phyloP scores from a whole-genome alignment of 2,113 vertebrate genomes.

The Ornithorhynchus anatinus region DNA sequence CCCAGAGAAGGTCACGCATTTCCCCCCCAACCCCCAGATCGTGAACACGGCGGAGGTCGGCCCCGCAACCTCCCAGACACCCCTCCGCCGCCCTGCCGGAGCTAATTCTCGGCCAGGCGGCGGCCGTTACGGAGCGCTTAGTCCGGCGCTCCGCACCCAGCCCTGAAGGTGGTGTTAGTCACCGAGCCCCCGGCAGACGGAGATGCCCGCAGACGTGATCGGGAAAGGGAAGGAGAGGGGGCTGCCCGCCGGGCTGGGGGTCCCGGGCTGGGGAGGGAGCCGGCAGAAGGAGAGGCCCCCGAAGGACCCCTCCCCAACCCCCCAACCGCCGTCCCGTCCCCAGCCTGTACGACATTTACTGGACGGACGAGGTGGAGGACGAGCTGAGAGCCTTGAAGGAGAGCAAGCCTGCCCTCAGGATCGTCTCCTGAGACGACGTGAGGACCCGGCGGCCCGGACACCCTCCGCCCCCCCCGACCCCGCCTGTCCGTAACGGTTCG shows the following conservation, averaged over 20 bases:
- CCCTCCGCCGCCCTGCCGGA: no score
- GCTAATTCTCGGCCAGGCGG: no score
- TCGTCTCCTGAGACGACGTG: conserved; percentile 59
- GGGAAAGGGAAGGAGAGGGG: accelerated
- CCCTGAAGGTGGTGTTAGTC: not conserved
- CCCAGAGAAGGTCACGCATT: no score
- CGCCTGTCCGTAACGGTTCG: not conserved
- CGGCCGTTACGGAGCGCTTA: no score
- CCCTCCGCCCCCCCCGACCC: conserved; percentile 6
- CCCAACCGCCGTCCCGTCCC: not conserved
- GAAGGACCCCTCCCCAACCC: no score
- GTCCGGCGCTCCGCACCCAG: no score
- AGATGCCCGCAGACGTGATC: conserved; percentile 4
- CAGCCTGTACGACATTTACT: conserved; percentile 71
- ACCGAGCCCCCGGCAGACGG: not conserved
- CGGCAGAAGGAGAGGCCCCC: accelerated
- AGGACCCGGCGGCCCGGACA: not conserved
- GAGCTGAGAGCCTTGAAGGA: conserved; percentile 58
- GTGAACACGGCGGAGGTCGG: no score
- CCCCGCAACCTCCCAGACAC: no score
- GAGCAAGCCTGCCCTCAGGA: conserved; percentile 56
- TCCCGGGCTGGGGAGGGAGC: accelerated
- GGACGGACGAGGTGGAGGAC: conserved; percentile 47
- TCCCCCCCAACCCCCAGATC: no score
- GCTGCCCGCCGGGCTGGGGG: accelerated